Evolutionary conservation across 92 coral and sea anemone species (phyloP), one percentile per base, ranked within the genome.

Genomic region (Paramuricea clavata): DNA sequence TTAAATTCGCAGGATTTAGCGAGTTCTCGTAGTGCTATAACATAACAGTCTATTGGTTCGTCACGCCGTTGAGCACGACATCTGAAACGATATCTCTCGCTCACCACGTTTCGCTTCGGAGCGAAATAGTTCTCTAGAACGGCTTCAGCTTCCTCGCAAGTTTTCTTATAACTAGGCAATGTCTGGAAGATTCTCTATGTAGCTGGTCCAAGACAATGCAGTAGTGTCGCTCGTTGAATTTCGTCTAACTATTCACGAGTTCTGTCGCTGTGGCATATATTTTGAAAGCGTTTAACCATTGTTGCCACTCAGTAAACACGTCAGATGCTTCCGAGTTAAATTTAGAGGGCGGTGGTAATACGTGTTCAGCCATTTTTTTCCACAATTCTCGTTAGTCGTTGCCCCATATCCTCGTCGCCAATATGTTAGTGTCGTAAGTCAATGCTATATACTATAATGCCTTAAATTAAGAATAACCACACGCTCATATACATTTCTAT

Each of bases 11-110:
- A 84, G 25, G 89, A 43, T 61, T 84, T 69, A 22, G 92, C 80
- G 30, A 83, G 80, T 43, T 77, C 86, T 56, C 88, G 68, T 43
- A 83, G 74, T 5, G 62, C 56, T 17, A 80, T 83, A 47, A 89
- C 26, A 33, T 83, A 89, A 8, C 64, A 33, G 49, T 89, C 89
- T 17, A 84, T 78, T 0, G 75, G 42, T 28, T 89, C 86, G 76
- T 76, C 85, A 74, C 71, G 6, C 56, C 41, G 42, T 64, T 89
- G 89, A 1, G 31, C 85, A 10, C 76, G 13, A 19, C 76, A 10
- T 9, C 89, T 30, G 89, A 89, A 89, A 36, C 60, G 44, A 74
- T 89, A 85, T 57, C 92, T 50, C 69, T 89, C 89, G 12, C 81
- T 33, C 12, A 85, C 83, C 49, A 89, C 83, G 25, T 89, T 84